Evolutionary conservation across 2,797 vertebrate genomes (phyloP), one percentile per base, ranked within the genome.

Genomic region (Diceros bicornis): DNA sequence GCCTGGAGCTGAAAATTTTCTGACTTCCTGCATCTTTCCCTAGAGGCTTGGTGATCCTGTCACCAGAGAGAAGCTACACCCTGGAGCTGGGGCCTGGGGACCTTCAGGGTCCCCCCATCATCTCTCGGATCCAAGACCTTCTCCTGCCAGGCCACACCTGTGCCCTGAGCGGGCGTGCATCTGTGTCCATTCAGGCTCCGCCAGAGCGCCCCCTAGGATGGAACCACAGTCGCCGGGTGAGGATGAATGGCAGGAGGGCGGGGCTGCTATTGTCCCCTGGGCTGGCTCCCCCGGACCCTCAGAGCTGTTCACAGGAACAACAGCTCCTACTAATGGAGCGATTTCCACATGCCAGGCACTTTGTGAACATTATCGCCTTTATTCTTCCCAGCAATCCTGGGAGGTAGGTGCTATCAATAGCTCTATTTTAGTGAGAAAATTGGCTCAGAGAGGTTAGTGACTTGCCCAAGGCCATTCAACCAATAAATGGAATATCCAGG

Each of bases 31-130:
- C 44, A 21, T 93, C 41, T 94, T 78, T 90, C 91, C 72, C 29
- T 97, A 99, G 99, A 6, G 99, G 99, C 10, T 32, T 99, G 79
- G 98, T 99, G n/a, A 95, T 98, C 89, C 94, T 99, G 92, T 99
- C 99, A 1, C 96, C 98, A 59, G 99, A 98, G 37, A 98, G 99
- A 98, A 99, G 99, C 98, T 99, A 99, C 2, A 97, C 98, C 75
- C 97, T 99, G 86, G 99, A 99, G 97, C 99, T 99, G 0, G 98
- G 20, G 2, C 47, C 84, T 5, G 61, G 96, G 27, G 71, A 97
- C 93, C 7, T 69, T 3, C 82, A 11, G 2, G 98, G 97, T 4
- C 91, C 97, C 18, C 99, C 99, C 71, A 2, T 97, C 2, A 94
- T 98, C 2, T 98, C 99, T 97, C 98, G 93, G 17, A 97, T 97